Base-by-base conservation (phyloP, 2,113 vertebrate species). In the Pyxicephalus adspersus region DNA sequence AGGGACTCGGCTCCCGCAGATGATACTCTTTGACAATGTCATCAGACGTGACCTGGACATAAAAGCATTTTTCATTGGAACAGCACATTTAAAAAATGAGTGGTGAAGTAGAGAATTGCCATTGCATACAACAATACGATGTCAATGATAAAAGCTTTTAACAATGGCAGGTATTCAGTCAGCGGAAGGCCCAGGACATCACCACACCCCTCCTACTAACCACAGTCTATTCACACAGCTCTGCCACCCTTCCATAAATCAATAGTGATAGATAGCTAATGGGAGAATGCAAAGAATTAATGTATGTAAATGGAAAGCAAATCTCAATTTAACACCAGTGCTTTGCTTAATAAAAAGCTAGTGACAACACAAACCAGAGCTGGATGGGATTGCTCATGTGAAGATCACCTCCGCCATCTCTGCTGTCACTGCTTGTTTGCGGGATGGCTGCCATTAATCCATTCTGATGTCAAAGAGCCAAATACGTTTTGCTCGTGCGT, bases 101-200 rank as follows among this genome's bases (percentile, higher is more conserved):
- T 55, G 68, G 55, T 60, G 71, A 23, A 3, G 13, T 58, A 34
- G 16, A 31, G 29, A 58, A 29, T 60, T 74, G 54, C 22, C 54
- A 29, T 54, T 54, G 58, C 54, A 74, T 38, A 25, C 38, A 55
- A 74, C 71, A 60, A 74, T 58, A 58, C 71, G 38, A 74, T 23
- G 71, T 74, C 71, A 60, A 74, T 74, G 71, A 58, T 74, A 74
- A 79, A 79, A 68, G 65, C 64, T 67, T 74, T 79, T 58, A 60
- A 38, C 31, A 23, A 25, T 50, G 25, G 67, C 20, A 61, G 45
- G 11, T 15, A 63, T 26, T 6, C 25, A 54, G 20, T 23, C 55
- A 29, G 19, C n/a, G 3, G 67, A 18, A 26, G 5, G 45, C n/a
- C 20, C 18, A 58, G 38, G 20, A 71, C 68, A 63, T 18, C 11